These are phyloP conservation scores for Nasonovia ribisnigri DNA, from an alignment of 2,888 invertebrate species.

Conservation along the genomic window DNA sequence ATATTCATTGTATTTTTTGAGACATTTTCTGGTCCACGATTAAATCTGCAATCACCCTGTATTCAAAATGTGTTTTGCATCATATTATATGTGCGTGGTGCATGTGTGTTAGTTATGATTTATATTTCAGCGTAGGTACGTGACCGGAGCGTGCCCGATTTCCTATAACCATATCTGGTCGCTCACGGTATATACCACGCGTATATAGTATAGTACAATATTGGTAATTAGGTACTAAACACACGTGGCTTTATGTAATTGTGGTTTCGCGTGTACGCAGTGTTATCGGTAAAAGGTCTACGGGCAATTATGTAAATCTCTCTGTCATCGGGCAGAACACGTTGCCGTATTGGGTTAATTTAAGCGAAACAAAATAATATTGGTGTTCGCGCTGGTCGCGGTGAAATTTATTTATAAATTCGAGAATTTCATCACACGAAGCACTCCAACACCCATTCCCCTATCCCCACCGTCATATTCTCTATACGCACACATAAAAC, in stretches of 20 bases:
- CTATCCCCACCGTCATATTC: neutral
- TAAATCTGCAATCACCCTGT: neutral
- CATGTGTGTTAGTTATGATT: neutral
- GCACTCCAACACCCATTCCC: no score
- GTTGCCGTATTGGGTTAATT: neutral
- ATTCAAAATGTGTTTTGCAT: neutral
- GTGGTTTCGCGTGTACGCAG: neutral
- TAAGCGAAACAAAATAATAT: neutral
- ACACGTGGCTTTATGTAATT: neutral
- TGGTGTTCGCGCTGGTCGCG: neutral
- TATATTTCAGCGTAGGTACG: neutral
- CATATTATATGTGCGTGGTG: neutral
- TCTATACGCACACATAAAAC: neutral
- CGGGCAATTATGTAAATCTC: neutral
- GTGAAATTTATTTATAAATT: neutral
- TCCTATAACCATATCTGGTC: neutral
- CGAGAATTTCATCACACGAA: constrained; percentile 12
- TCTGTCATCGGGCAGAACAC: neutral
- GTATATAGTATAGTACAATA: neutral
- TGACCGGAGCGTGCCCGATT: neutral
- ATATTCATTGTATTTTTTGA: neutral
- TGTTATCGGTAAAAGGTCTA: neutral
- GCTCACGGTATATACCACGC: no score
- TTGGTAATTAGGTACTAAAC: neutral
- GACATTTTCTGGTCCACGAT: neutral